These are phyloP conservation scores for Lindbergichthys nudifrons DNA, from an alignment of 2,797 vertebrate genomes.

Conservation along the genomic window DNA sequence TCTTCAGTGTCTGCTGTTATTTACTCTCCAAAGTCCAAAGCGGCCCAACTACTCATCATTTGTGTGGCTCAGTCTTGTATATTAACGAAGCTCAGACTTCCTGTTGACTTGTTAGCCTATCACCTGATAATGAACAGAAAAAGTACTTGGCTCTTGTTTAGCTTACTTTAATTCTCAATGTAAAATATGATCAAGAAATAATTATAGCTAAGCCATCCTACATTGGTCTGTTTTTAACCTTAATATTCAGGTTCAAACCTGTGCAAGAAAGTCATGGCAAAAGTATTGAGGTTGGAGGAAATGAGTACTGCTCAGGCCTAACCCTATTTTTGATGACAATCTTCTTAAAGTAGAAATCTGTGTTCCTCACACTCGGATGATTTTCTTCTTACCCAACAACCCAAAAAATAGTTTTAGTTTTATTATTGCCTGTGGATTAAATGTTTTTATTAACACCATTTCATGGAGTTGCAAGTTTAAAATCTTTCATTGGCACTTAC, in stretches of 20 bases:
- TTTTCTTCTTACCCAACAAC: neutral
- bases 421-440: neutral
- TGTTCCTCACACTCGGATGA: neutral
- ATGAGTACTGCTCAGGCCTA: neutral
- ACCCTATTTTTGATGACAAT: neutral
- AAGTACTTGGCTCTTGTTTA: neutral
- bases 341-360: neutral
- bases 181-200: neutral
- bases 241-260: neutral
- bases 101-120: neutral
- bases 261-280: neutral
- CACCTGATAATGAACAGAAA: no score
- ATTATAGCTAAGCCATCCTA: neutral
- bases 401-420: neutral
- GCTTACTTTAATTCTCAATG: neutral
- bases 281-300: neutral
- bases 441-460: neutral
- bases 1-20: neutral
- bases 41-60: neutral
- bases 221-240: neutral
- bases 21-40: neutral
- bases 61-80: neutral
- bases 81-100: slow-evolving; percentile 1
- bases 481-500: neutral
- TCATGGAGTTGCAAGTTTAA: neutral